phyloP scores from a whole-genome alignment of 2,113 vertebrate genomes.

The Chaenocephalus aceratus region DNA sequence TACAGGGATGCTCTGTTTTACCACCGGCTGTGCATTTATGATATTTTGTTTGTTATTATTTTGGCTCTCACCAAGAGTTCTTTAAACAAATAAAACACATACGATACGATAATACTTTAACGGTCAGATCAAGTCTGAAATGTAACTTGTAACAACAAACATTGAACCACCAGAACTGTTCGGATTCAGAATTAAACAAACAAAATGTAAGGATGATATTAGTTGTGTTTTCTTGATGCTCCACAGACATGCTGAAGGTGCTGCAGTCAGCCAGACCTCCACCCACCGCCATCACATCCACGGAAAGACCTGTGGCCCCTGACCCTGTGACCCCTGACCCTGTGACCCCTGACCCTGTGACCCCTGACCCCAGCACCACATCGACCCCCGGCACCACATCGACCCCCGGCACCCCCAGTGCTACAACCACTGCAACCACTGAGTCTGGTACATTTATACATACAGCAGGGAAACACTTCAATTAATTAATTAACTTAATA shows the following conservation, averaged over 20 bases:
- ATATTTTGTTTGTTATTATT: not conserved
- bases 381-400: conserved; percentile 22
- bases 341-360: conserved; percentile 39
- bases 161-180: not conserved
- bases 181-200: not conserved
- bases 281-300: conserved; percentile 64
- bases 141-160: too few relatives aligned
- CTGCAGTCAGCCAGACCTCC: not conserved
- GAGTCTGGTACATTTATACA: conserved; percentile 15
- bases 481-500: too few relatives aligned
- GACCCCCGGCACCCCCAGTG: not conserved
- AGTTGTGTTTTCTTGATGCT: not conserved
- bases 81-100: too few relatives aligned
- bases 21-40: not conserved
- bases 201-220: not conserved
- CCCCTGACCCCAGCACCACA: conserved; percentile 49
- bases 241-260: not conserved
- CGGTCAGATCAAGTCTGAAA: too few relatives aligned
- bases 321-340: conserved; percentile 16
- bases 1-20: too few relatives aligned
- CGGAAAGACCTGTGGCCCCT: conserved; percentile 60
- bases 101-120: too few relatives aligned
- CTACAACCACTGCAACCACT: not conserved
- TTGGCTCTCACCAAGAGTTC: too few relatives aligned
- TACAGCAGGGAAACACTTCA: not conserved